Base-by-base conservation (phyloP, 2,113 vertebrate species). In the Lophotis ruficrista region DNA sequence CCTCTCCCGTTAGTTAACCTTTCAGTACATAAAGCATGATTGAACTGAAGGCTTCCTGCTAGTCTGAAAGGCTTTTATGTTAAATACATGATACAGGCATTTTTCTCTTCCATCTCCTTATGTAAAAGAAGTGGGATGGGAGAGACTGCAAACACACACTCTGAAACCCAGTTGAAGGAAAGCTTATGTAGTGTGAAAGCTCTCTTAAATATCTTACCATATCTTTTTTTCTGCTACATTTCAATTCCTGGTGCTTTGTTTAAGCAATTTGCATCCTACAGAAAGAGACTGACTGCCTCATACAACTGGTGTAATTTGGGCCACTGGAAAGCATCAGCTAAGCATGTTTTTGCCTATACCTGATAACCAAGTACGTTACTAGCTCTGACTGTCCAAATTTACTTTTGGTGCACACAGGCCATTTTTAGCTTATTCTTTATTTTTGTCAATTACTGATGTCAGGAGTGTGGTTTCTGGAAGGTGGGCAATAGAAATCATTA, bases 1-100 rank as follows among this genome's bases (percentile, higher is more conserved):
- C 31, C 27, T 93, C 83, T 92, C 66, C 61, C 4, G n/a, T 96
- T 93, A 78, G 79, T 95, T 95, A 96, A 94, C 82, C 87, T 93
- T 94, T 80, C 79, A 87, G 68, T 96, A 53, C 58, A 94, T 95
- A 95, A 97, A 97, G 78, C 95, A 85, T 96, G 97, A 96, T 53
- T 97, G 79, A 97, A 87, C 79, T 85, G 88, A 93, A 82, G 93
- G 89, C 76, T 95, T 97, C 77, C 70, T 89, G 92, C 96, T 96
- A 95, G 60, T 96, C 96, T 95, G 87, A 95, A 96, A 94, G 72
- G 43, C 72, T 96, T 95, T 96, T 93, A 64, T 87, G 77, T 94
- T 96, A 96, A 93, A 94, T 84, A 90, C 53, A 38, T 20, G 69
- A 83, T 87, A 77, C 57, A 66, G 69, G 64, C 73, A 45, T 93